Evolutionary conservation across 2,797 vertebrate genomes (phyloP).

Genomic region (Rhyacichthys aspro): DNA sequence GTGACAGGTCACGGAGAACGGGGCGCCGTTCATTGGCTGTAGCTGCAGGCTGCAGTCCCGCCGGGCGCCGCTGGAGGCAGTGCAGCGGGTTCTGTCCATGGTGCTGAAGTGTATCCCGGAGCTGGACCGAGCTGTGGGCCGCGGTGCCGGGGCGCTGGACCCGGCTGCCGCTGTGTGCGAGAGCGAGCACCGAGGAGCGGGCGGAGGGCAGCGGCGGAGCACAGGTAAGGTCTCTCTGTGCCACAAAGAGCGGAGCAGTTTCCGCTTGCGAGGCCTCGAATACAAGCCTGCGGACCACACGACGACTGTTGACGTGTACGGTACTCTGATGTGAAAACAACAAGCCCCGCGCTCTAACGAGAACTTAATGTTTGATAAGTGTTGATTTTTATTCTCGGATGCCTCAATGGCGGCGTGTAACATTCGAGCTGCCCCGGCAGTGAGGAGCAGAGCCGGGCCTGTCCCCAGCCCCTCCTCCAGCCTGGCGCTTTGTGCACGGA

Average conservation of each 20-base stretch:
- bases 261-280: neutral
- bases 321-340: neutral
- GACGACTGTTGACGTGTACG: neutral
- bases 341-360: slow-evolving; percentile 1
- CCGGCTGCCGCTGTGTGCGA: slow-evolving; percentile 11
- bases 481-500: too few species aligned
- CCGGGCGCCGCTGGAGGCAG: slow-evolving; percentile 34
- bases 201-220: neutral
- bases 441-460: neutral
- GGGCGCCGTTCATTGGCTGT: neutral
- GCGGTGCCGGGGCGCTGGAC: slow-evolving; percentile 65
- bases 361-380: slow-evolving; percentile 13
- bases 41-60: slow-evolving; percentile 20
- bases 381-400: neutral
- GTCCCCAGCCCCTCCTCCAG: neutral
- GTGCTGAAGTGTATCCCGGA: slow-evolving; percentile 73
- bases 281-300: neutral
- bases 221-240: neutral
- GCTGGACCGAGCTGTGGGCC: slow-evolving; percentile 62
- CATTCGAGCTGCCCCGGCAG: neutral
- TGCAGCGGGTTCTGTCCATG: slow-evolving; percentile 75
- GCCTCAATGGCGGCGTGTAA: slow-evolving; percentile 21
- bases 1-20: neutral
- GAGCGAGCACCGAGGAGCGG: slow-evolving; percentile 9
- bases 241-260: slow-evolving; percentile 1